Percentiles rank a stretch among this genome's conserved stretches.
These are phyloP conservation scores for Lagria hirta DNA, from an alignment of 2,888 invertebrate genomes.

Conservation along the genomic window DNA sequence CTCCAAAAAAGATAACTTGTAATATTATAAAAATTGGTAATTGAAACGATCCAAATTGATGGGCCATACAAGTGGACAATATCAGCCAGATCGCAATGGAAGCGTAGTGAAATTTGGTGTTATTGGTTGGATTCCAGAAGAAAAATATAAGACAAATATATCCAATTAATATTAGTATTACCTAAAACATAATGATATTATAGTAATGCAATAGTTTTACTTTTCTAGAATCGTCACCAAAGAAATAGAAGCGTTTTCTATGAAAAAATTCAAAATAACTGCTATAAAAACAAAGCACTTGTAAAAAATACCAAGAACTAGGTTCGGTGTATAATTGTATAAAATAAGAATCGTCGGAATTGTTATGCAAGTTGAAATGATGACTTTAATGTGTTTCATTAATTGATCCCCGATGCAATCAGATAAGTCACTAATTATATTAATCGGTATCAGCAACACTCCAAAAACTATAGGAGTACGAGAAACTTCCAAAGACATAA, in stretches of 20 bases:
- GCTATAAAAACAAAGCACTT: constrained; percentile 42
- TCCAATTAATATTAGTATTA: constrained; percentile 64
- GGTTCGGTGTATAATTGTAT: constrained; percentile 72
- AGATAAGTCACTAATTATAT: constrained; percentile 73
- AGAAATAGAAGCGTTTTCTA: constrained; percentile 47
- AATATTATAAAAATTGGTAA: constrained; percentile 72
- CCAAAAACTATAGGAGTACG: constrained; percentile 67
- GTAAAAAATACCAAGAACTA: constrained; percentile 63
- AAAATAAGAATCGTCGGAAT: constrained; percentile 61
- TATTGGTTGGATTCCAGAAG: constrained; percentile 75
- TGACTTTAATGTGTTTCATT: constrained; percentile 65
- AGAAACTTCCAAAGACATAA: constrained; percentile 66
- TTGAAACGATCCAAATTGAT: constrained; percentile 73
- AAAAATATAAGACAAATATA: constrained; percentile 72
- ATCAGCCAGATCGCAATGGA: constrained; percentile 77
- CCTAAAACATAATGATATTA: constrained; percentile 56
- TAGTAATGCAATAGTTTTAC: constrained; percentile 5
- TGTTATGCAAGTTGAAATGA: constrained; percentile 54
- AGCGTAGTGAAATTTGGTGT: constrained; percentile 65
- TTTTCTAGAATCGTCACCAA: constrained; percentile 47
- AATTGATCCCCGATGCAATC: constrained; percentile 73
- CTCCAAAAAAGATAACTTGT: constrained; percentile 66
- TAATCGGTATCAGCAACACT: constrained; percentile 67
- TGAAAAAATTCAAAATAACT: constrained; percentile 45
- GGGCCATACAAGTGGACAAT: constrained; percentile 73